Base-by-base conservation (phyloP, 2,797 vertebrate genomes). In the Chloroceryle inda region DNA sequence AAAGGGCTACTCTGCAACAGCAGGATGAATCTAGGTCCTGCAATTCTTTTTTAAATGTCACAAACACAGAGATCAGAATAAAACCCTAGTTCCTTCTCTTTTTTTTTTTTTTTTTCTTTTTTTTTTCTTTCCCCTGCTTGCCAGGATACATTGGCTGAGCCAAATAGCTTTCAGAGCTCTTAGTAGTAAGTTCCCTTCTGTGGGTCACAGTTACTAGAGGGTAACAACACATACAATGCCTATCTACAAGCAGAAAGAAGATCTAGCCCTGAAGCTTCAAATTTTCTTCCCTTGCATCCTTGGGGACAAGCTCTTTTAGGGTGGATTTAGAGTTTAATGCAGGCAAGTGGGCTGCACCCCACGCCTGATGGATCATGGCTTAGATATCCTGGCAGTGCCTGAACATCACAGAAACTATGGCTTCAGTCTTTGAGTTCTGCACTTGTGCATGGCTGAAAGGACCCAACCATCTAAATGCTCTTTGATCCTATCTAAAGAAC, bases 121-220 rank as follows among this genome's bases (percentile, higher is more conserved):
- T 47, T 21, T 27, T 40, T n/a, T 33, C 38, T 53, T 15, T 24
- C 11, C 23, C 11, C 17, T 5, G n/a, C 10, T 31, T 1, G 0
- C 79, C 12, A 67, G 79, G 62, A 35, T 26, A 38, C 2, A 14
- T 4, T 40, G 2, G 4, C 35, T 81, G 38, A 74, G 10, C 24
- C 71, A 3, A 71, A 93, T 26, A 62, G 23, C 0, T 29, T 61
- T 73, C 45, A 61, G 11, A 56, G 22, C 33, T 63, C 27, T 19
- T 26, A 42, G 5, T 20, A 38, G 3, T 35, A 73, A 71, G 16
- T 50, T 74, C 21, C 10, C 19, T 16, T 77, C 44, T 45, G 11
- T 62, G 9, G 21, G 27, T 27, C 8, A 2, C 2, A 1, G 10
- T 58, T 80, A 58, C 17, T 37, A 68, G 17, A 73, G 22, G 18